Evolutionary conservation across 2,113 vertebrate species (phyloP).

Genomic region (Lepidothrix coronata): DNA sequence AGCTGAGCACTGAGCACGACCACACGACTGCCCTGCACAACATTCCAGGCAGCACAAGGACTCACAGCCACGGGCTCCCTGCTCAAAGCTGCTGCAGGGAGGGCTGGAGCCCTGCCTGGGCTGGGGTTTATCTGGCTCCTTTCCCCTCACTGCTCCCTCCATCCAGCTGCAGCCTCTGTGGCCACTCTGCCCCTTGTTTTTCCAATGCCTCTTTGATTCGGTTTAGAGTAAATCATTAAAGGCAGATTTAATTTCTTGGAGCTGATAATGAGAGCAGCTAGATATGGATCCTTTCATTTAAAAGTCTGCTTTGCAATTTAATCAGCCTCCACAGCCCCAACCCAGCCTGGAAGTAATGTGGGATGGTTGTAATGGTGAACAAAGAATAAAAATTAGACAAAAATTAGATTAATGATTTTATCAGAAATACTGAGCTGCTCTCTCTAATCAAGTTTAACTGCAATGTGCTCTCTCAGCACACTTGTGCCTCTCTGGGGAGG

Average conservation of each 20-base stretch:
- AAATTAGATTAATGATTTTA: slow-evolving; percentile 20
- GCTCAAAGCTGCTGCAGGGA: background rate
- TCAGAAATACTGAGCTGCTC: background rate
- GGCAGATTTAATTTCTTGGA: slow-evolving; percentile 42
- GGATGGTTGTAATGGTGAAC: background rate
- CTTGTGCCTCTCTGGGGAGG: background rate
- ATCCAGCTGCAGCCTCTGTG: background rate
- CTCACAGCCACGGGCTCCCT: rapidly evolving
- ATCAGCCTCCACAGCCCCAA: slow-evolving; percentile 16
- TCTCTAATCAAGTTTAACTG: background rate
- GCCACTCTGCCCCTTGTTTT: background rate
- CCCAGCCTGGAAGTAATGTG: background rate
- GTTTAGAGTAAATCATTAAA: background rate
- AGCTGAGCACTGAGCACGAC: rapidly evolving
- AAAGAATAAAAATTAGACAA: background rate
- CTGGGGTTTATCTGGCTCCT: background rate
- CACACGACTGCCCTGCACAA: rapidly evolving
- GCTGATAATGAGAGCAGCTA: slow-evolving; percentile 14
- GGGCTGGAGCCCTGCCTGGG: background rate
- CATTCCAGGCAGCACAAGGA: background rate
- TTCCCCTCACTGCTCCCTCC: background rate
- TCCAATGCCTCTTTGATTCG: background rate
- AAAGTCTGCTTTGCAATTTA: slow-evolving; percentile 21
- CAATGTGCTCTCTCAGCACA: background rate
- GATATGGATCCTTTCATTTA: slow-evolving; percentile 51